A percentile compares a stretch with the other conserved stretches of the same genome.
These are phyloP conservation scores for Pocillopora meandrina DNA, from an alignment of 92 coral and sea anemone species.

Conservation along the genomic window DNA sequence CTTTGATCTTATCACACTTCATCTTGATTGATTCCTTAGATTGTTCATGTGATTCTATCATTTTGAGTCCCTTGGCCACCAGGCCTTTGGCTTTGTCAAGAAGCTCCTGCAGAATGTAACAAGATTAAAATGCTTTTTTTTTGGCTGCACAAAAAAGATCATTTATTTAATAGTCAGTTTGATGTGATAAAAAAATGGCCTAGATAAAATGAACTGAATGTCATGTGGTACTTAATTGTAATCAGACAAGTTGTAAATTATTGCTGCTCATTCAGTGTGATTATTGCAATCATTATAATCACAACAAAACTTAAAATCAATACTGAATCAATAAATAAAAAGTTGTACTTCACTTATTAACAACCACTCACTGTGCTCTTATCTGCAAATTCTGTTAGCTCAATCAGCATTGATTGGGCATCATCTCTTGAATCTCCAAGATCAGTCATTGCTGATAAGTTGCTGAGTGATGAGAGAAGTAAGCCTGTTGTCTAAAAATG, in stretches of 20 bases:
- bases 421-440: slow-evolving; percentile 88
- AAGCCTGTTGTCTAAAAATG: slow-evolving; percentile 74
- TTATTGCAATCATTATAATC: no score
- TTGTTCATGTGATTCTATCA: slow-evolving; percentile 70
- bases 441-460: slow-evolving; percentile 81
- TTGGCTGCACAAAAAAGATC: no score
- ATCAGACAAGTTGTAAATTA: no score
- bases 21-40: slow-evolving; percentile 60
- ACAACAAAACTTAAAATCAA: no score
- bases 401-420: slow-evolving; percentile 72
- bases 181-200: no score
- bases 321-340: no score
- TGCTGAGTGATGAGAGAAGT: slow-evolving; percentile 64
- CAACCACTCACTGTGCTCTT: slow-evolving; percentile 66
- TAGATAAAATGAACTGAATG: no score
- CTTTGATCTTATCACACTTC: slow-evolving; percentile 73
- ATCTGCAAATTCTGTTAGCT: slow-evolving; percentile 49
- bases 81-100: slow-evolving; percentile 67
- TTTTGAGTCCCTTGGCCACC: slow-evolving; percentile 73
- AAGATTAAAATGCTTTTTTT: no score
- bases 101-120: no score
- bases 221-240: no score
- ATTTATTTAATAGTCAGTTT: no score
- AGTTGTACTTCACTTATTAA: background rate
- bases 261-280: no score